phyloP scores from a whole-genome alignment of 2,888 invertebrate genomes.

The Meganola albula region DNA sequence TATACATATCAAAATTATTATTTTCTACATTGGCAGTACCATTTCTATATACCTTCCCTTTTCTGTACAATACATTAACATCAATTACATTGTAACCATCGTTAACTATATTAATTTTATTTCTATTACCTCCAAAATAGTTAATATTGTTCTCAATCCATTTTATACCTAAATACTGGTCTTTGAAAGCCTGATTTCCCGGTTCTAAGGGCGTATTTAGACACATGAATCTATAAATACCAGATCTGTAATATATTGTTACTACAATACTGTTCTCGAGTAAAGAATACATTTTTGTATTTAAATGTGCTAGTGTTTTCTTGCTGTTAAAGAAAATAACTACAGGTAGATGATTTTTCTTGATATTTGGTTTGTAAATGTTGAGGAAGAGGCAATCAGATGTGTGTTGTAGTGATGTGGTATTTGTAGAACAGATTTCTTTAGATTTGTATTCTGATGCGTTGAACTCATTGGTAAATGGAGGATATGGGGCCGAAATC shows the following conservation, averaged over 20 bases:
- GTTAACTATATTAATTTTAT: conserved; percentile 30
- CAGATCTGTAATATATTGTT: conserved; percentile 36
- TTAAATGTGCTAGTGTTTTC: background rate
- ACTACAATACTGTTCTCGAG: conserved; percentile 31
- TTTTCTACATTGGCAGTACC: too few relatives aligned
- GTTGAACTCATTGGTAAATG: conserved; percentile 9
- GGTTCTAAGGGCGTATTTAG: conserved; percentile 28
- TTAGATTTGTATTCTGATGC: conserved; percentile 41
- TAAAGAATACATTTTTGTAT: conserved; percentile 22
- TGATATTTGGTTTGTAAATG: conserved; percentile 69
- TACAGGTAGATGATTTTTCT: conserved; percentile 27
- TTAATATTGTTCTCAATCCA: conserved; percentile 37
- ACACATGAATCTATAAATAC: conserved; percentile 43
- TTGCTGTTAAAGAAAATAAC: conserved; percentile 43
- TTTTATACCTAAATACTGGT: conserved; percentile 32
- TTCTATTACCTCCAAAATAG: conserved; percentile 33
- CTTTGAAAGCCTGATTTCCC: conserved; percentile 40
- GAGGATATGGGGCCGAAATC: conserved; percentile 11
- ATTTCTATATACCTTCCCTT: too few relatives aligned
- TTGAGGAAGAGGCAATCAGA: conserved; percentile 77
- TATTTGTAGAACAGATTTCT: background rate
- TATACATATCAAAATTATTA: too few relatives aligned
- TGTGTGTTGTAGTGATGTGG: background rate
- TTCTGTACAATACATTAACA: conserved; percentile 21
- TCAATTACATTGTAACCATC: conserved; percentile 34